Evolutionary conservation across 1,140 invertebrate species (phyloP).

Genomic region (Elymnias hypermnestra): DNA sequence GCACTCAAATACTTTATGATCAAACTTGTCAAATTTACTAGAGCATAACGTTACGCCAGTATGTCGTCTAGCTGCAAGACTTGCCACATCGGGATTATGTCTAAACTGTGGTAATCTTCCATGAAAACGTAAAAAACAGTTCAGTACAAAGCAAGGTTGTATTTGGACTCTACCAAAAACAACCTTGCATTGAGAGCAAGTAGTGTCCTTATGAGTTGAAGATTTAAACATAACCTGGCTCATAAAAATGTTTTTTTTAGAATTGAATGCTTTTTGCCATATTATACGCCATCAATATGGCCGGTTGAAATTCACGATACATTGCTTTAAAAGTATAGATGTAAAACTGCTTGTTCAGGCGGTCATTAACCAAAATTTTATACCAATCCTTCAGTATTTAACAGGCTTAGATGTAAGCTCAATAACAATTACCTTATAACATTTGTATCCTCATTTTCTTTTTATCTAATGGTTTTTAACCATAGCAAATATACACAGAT

Average conservation of each 20-base stretch:
- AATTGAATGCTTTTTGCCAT: neutral
- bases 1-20: constrained; percentile 14
- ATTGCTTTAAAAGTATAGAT: too few relatives aligned
- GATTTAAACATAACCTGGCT: neutral
- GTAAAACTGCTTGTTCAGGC: too few relatives aligned
- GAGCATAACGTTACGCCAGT: constrained; percentile 47
- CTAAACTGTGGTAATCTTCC: constrained; percentile 43
- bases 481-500: too few relatives aligned
- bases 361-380: too few relatives aligned
- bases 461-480: too few relatives aligned
- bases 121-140: constrained; percentile 25
- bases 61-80: constrained; percentile 43
- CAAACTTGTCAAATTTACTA: constrained; percentile 34
- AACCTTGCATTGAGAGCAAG: neutral
- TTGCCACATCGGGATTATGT: constrained; percentile 55
- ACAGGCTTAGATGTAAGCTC: too few relatives aligned
- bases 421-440: too few relatives aligned
- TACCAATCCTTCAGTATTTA: too few relatives aligned
- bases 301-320: too few relatives aligned
- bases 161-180: constrained; percentile 1
- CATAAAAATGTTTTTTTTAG: neutral
- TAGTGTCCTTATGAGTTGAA: neutral
- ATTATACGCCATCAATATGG: too few relatives aligned
- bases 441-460: too few relatives aligned
- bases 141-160: constrained; percentile 25